Evolutionary conservation across 2,797 vertebrate genomes (phyloP), one percentile per base, ranked within the genome.

Genomic region (Hydrocynus forskahlii): DNA sequence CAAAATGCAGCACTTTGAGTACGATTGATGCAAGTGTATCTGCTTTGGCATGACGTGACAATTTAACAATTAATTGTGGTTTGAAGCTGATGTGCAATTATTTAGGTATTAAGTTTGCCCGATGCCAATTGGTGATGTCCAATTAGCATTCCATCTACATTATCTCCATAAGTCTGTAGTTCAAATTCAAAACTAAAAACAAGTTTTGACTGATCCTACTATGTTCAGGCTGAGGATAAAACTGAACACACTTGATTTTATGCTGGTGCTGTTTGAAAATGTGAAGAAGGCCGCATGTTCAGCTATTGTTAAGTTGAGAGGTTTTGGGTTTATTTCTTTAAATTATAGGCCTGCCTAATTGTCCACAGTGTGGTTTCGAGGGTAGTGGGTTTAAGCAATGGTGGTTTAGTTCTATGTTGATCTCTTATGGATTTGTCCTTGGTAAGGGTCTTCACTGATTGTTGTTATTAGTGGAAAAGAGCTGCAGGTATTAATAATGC

Each of bases 381-480:
- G 62, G 35, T 16, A 43, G 21, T 45, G 52, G 17, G 29, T 54
- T 73, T 64, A 73, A 73, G 54, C 43, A 19, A 52, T 4, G 5
- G 60, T 43, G 43, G 40, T 81, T 75, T 59, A 38, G 81, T 62
- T 21, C 40, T 25, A n/a, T 40, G 73, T 43, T 14, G 1, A 67
- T 79, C 54, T 64, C 62, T 76, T 67, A 82, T 62, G 38, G 55
- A 63, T 81, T 84, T 84, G 80, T 82, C 67, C n/a, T 64, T 64
- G 59, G 21, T 60, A 78, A 81, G 50, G 57, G 70, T 81, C 67
- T 50, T 43, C 35, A 13, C 25, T 74, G 63, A 81, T 86, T 73
- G 76, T 78, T 63, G 71, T 76, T 66, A 76, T 86, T 76, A 55
- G 45, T 63, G 40, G 66, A 75, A 82, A 25, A 40, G 70, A 71